Evolutionary conservation across 2,113 vertebrate genomes (phyloP).

Genomic region (Grus americana): DNA sequence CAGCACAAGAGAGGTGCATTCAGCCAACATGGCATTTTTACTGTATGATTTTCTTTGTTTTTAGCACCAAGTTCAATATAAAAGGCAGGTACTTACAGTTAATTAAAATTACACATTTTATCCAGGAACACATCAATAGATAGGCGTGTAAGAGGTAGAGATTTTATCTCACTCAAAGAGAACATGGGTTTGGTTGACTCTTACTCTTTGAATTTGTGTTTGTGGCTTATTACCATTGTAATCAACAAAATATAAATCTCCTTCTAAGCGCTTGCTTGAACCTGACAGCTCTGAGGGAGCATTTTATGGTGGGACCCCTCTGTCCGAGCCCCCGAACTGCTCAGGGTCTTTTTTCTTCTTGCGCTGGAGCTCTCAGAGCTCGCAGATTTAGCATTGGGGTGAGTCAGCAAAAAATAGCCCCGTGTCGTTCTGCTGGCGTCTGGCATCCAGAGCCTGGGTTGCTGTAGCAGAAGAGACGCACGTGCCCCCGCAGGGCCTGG

Average conservation of each 20-base stretch:
- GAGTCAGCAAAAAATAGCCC: constrained; percentile 8
- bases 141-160: constrained; percentile 31
- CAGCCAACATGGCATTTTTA: background rate
- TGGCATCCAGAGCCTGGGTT: background rate
- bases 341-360: background rate
- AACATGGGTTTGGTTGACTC: constrained; percentile 60
- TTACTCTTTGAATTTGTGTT: constrained; percentile 63
- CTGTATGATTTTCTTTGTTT: background rate
- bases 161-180: constrained; percentile 57
- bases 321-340: fast-evolving
- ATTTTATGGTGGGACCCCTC: background rate
- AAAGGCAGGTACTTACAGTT: constrained; percentile 41
- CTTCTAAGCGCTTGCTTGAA: background rate
- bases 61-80: constrained; percentile 10
- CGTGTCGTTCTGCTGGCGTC: background rate
- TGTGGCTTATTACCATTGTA: constrained; percentile 60
- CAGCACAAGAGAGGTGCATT: background rate
- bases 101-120: constrained; percentile 59
- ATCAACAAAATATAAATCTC: constrained; percentile 61
- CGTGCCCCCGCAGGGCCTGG: background rate
- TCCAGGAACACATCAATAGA: constrained; percentile 62
- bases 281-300: background rate
- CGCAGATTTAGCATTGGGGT: background rate
- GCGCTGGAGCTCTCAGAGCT: background rate
- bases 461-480: background rate